Evolutionary conservation across 2,888 invertebrate species (phyloP), one percentile per base, ranked within the genome.

Genomic region (Sminthurinus aureus): DNA sequence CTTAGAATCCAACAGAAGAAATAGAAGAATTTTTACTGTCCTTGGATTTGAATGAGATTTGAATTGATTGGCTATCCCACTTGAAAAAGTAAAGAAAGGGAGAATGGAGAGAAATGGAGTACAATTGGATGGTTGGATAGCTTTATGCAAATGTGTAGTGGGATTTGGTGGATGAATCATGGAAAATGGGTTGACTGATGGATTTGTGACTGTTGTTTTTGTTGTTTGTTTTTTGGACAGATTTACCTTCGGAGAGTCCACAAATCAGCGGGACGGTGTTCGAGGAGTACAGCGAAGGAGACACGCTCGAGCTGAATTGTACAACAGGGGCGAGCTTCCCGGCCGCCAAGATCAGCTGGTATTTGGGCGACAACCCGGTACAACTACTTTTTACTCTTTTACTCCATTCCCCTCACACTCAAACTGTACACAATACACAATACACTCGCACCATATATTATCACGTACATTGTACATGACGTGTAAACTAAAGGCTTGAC

Each of bases 241-340:
- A 87, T 86, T 86, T 88, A 82, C 88, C 88, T 71, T 84, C 85
- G 69, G 86, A 87, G 83, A 88, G 88, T 20, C 88, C 88, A 22
- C 87, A 86, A 86, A 88, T 88, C 81, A 69, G 75, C 52, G 88
- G 88, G 15, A 87, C 87, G 66, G 83, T 85, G 26, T 87, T 84
- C 73, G 87, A 86, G 2, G 88, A 88, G 82, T 88, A 88, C 79
- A 87, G 87, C 76, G 85, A 78, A 15, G 88, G 88, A 73, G 88
- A 88, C 83, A 79, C 81, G 67, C 84, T 88, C 64, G 86, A 84
- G 67, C 83, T 88, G 73, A 88, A 87, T 81, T 88, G 88, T 83
- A 87, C 87, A 67, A 85, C 88, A 24, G 76, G 81, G 13, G 77
- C 81, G 52, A 87, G 87, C 52, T 88, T 88, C 83, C 88, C 88